These are phyloP conservation scores for Drosophila neoperkinsi DNA, from an alignment of 2,888 invertebrate species.

Conservation along the genomic window DNA sequence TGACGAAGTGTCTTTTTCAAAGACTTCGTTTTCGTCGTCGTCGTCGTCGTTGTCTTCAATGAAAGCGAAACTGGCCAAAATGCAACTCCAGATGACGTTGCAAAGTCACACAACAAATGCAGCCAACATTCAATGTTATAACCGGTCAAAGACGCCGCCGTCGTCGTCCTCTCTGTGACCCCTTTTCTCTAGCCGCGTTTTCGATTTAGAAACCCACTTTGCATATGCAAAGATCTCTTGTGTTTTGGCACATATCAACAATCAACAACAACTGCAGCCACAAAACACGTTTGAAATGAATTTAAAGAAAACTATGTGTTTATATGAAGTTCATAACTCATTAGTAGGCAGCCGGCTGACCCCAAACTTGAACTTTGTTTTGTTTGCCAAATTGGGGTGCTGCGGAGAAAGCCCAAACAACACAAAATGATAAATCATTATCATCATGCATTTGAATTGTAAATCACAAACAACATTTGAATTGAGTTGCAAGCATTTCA, in stretches of 20 bases:
- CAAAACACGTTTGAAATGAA: conserved; percentile 62
- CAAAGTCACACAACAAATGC: conserved; percentile 46
- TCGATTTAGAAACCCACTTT: conserved; percentile 76
- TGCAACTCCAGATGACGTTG: conserved; percentile 62
- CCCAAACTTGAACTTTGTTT: conserved; percentile 74
- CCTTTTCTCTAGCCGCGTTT: conserved; percentile 33
- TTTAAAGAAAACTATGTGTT: conserved; percentile 27
- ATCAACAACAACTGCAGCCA: neutral
- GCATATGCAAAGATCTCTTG: conserved; percentile 54
- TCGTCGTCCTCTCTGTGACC: conserved; percentile 5
- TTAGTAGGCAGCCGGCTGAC: conserved; percentile 59
- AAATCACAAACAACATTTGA: neutral
- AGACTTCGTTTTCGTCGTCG: conserved; percentile 27
- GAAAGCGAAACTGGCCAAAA: conserved; percentile 71
- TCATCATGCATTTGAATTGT: conserved; percentile 9
- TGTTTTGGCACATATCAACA: conserved; percentile 60
- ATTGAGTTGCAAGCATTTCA: neutral
- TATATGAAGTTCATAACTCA: conserved; percentile 53
- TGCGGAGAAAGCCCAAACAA: conserved; percentile 37
- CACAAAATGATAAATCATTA: conserved; percentile 18
- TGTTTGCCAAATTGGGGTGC: conserved; percentile 11
- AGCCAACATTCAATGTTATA: conserved; percentile 63
- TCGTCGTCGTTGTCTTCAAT: conserved; percentile 44
- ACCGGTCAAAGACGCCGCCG: conserved; percentile 66
- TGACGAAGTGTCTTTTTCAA: conserved; percentile 33